These are phyloP conservation scores for Diplolepis rosae DNA, from an alignment of 2,888 invertebrate species.

Conservation along the genomic window DNA sequence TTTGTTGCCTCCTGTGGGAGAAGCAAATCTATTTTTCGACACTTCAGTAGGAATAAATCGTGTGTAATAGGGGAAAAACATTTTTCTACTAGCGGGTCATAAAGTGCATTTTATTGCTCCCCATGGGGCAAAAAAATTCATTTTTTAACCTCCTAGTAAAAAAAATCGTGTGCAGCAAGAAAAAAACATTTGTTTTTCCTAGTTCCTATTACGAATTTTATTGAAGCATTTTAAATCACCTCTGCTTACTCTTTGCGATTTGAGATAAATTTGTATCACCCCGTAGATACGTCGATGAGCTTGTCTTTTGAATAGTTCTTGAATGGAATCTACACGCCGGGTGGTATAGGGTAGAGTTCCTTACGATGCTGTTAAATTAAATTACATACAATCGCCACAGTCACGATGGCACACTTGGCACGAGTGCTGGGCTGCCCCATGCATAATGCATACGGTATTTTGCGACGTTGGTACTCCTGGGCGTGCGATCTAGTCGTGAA, in stretches of 20 bases:
- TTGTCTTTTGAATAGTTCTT: slow-evolving; percentile 37
- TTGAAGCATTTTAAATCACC: neutral
- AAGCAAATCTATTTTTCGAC: no score
- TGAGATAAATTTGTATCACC: neutral
- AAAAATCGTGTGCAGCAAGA: no score
- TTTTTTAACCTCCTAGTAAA: no score
- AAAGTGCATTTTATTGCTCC: no score
- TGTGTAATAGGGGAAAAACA: no score
- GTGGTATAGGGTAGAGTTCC: slow-evolving; percentile 57
- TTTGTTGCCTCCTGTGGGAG: no score
- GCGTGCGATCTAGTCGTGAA: slow-evolving; percentile 40
- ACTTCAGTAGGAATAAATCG: no score
- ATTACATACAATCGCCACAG: slow-evolving; percentile 69
- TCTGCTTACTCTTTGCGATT: neutral
- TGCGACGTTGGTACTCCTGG: slow-evolving; percentile 56
- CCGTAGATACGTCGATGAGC: slow-evolving; percentile 20
- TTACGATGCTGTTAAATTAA: slow-evolving; percentile 70
- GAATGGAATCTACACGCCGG: slow-evolving; percentile 47
- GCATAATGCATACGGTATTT: slow-evolving; percentile 70
- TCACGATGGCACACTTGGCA: slow-evolving; percentile 69
- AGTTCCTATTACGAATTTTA: no score
- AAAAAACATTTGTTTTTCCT: no score
- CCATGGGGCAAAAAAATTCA: no score
- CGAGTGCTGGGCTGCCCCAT: slow-evolving; percentile 61
- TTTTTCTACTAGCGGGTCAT: no score